Base-by-base conservation (phyloP, 2,797 vertebrate species). In the Urocyon cinereoargenteus region DNA sequence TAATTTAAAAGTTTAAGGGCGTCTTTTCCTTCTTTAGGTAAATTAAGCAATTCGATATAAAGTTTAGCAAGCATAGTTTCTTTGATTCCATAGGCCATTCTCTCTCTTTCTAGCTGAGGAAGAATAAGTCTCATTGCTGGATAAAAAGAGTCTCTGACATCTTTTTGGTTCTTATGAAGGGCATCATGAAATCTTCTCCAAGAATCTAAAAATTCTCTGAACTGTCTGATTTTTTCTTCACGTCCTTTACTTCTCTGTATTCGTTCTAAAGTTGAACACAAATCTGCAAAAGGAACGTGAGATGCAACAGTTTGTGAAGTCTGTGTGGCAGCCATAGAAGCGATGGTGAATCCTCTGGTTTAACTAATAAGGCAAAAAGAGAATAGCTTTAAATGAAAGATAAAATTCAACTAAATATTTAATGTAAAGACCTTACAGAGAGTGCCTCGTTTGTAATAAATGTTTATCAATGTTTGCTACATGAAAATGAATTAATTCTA, bases 31-130 rank as follows among this genome's bases (percentile, higher is more conserved):
- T 99, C 99, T 98, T 99, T 99, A 6, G 99, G 99, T 82, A 99
- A 99, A 72, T 99, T 99, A 78, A 99, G 98, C 21, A 99, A 99
- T 4, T 99, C 99, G 4, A 99, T 99, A 98, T 99, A 99, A 22
- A 99, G 99, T 92, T 99, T 99, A 0, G 99, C 99, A 24, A 99
- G 98, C 99, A 99, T 99, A 78, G 98, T 99, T 98, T 99, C 99
- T 98, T 99, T 99, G 97, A 99, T 99, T 81, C 99, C 99, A 15
- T 99, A 99, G 0, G 99, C 99, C 99, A 99, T 99, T 72, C 99
- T 99, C 97, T 99, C 99, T 96, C 99, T 99, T 96, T 99, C 99
- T 81, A 99, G 95, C 9, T 99, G 98, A 0, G 99, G 99, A 22
- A 99, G 99, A 62, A 99, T 99, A 94, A 99, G 99, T 53, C 99